Conservation (phyloP, 2,888 invertebrate genomes). For the Theretra japonica region DNA sequence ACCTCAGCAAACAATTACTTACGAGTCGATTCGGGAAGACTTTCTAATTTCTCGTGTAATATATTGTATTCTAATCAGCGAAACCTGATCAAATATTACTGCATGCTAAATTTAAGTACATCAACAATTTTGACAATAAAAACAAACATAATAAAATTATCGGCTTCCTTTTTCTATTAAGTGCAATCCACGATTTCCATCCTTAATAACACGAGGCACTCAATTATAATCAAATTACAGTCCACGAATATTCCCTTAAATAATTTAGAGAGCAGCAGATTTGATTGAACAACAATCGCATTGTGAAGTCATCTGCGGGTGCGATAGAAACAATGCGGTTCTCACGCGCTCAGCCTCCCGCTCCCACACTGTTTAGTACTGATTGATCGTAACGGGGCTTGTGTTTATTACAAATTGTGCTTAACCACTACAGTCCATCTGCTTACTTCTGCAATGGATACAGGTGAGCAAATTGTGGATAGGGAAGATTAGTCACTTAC, state of each 20-base stretch:
- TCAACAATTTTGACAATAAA: not conserved
- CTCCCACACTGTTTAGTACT: constrained; percentile 73
- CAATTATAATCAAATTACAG: constrained; percentile 31
- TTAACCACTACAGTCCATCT: constrained; percentile 41
- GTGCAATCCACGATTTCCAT: not conserved
- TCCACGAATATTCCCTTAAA: constrained; percentile 36
- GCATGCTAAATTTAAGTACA: not conserved
- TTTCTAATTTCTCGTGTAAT: constrained; percentile 13
- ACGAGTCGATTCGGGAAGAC: constrained; percentile 4
- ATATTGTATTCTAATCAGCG: not conserved
- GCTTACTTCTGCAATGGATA: not conserved
- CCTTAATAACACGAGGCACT: not conserved
- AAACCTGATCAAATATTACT: not conserved
- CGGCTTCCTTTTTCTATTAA: not conserved
- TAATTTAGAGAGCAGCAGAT: constrained; percentile 34
- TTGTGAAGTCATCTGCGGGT: constrained; percentile 70
- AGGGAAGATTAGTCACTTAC: not conserved
- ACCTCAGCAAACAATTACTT: not conserved
- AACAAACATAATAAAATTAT: not conserved
- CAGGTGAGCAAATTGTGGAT: not conserved
- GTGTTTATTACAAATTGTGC: constrained; percentile 53
- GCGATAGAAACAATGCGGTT: constrained; percentile 69
- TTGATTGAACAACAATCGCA: constrained; percentile 54
- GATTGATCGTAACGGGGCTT: constrained; percentile 75
- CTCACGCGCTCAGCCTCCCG: constrained; percentile 67